These are phyloP conservation scores for Pseudolaguvia tuberculata DNA, from an alignment of 2,113 vertebrate species.

Conservation along the genomic window DNA sequence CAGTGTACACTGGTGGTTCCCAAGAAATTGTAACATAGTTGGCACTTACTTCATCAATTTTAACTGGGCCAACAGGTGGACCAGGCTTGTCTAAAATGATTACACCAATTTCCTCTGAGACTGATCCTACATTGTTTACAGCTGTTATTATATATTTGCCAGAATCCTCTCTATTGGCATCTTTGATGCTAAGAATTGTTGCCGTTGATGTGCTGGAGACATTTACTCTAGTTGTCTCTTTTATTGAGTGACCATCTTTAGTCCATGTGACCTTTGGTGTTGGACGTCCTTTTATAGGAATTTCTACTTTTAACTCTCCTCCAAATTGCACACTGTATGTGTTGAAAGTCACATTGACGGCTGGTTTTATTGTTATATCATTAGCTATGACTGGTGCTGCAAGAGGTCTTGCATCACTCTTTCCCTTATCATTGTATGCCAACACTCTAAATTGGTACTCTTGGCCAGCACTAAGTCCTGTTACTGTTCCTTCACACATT, in stretches of 20 bases:
- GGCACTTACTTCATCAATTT: constrained; percentile 90
- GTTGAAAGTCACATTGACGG: constrained; percentile 80
- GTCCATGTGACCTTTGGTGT: constrained; percentile 83
- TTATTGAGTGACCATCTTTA: constrained; percentile 86
- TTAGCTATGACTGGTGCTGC: constrained; percentile 86
- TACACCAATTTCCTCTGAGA: constrained; percentile 80
- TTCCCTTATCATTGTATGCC: constrained; percentile 95
- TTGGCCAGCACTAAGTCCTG: constrained; percentile 83
- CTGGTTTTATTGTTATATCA: constrained; percentile 85
- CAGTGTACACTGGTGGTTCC: constrained; percentile 89
- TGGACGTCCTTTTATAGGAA: constrained; percentile 86
- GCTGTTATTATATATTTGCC: constrained; percentile 90
- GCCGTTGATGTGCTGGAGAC: constrained; percentile 77
- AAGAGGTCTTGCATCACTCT: constrained; percentile 87
- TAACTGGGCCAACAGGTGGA: constrained; percentile 85
- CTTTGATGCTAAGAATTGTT: constrained; percentile 85
- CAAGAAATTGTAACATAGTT: constrained; percentile 86
- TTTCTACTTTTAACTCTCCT: constrained; percentile 91
- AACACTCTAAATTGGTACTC: constrained; percentile 88
- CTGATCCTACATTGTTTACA: constrained; percentile 78
- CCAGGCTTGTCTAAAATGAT: constrained; percentile 92
- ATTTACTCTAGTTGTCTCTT: constrained; percentile 92
- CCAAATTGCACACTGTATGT: constrained; percentile 87
- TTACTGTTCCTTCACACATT: constrained; percentile 83
- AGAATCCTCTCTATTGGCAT: constrained; percentile 87